phyloP scores from a whole-genome alignment of 2,113 vertebrate genomes.

The Chlamydotis undulata region DNA sequence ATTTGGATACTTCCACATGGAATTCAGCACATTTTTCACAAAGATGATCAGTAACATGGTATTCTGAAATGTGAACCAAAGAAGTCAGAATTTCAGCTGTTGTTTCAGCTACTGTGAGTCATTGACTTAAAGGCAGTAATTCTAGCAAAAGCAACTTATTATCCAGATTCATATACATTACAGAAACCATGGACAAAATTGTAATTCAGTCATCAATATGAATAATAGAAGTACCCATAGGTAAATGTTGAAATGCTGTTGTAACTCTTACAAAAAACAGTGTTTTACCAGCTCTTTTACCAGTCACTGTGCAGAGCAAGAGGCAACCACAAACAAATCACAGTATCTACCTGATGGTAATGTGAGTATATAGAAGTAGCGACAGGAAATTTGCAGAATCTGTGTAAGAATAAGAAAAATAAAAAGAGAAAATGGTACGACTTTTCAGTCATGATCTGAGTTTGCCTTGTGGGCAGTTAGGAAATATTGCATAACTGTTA shows the following conservation, averaged over 20 bases:
- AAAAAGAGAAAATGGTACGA: not conserved
- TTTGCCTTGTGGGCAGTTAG: not conserved
- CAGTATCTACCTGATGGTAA: not conserved
- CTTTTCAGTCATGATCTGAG: not conserved
- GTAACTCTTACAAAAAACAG: not conserved
- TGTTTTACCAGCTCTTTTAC: not conserved
- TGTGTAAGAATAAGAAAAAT: not conserved
- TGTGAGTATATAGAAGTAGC: not conserved
- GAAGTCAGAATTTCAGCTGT: not conserved
- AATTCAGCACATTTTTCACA: not conserved
- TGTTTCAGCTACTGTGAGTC: not conserved
- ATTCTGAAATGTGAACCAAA: not conserved
- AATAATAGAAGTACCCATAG: not conserved
- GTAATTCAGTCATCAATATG: not conserved
- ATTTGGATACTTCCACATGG: accelerated
- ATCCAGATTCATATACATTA: not conserved
- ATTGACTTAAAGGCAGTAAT: not conserved
- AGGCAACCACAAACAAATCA: not conserved
- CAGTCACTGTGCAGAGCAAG: not conserved
- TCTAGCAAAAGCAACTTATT: not conserved
- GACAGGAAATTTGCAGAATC: not conserved
- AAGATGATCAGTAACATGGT: accelerated
- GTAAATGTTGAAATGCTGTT: not conserved
- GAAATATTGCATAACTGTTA: not conserved
- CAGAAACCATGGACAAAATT: not conserved